A percentile compares a stretch with the other conserved stretches of the same genome.
Conservation (phyloP, 1,140 invertebrate species). For the Phenacoccus solenopsis region DNA sequence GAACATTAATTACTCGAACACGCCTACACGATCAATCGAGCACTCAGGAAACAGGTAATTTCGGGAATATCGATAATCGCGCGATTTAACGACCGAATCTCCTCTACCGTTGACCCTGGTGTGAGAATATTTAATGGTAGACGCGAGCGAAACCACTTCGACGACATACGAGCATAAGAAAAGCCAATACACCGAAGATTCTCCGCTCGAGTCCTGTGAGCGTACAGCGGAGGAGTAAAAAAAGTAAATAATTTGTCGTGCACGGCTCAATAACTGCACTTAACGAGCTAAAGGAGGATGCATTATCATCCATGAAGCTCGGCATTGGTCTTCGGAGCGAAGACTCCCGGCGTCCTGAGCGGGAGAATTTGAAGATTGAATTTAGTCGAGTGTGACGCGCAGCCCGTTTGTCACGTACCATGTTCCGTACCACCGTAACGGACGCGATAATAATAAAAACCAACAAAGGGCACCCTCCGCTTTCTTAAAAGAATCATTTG, state of each 20-base stretch:
- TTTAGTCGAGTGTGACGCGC: constrained; percentile 5
- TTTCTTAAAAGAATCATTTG: constrained; percentile 10
- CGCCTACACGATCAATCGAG: not conserved
- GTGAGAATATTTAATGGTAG: not conserved
- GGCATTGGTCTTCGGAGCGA: not conserved
- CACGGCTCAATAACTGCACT: constrained; percentile 17
- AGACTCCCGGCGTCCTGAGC: not conserved
- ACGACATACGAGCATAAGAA: not conserved
- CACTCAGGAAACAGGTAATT: no score
- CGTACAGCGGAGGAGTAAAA: not conserved
- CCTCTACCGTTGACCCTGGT: not conserved
- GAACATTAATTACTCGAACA: not conserved
- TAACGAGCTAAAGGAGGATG: not conserved
- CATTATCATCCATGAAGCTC: constrained; percentile 10
- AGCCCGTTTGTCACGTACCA: constrained; percentile 15
- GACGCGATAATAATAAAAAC: constrained; percentile 13
- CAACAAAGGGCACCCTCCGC: constrained; percentile 13
- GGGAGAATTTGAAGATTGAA: not conserved
- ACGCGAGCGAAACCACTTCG: not conserved
- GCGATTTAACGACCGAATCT: not conserved
- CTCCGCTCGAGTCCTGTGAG: no score
- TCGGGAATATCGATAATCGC: not conserved
- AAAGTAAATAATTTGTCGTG: constrained; percentile 15
- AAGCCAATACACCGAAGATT: not conserved
- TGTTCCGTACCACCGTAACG: constrained; percentile 9